Evolutionary conservation across 1,140 invertebrate genomes (phyloP).

Genomic region (Papilio polytes): DNA sequence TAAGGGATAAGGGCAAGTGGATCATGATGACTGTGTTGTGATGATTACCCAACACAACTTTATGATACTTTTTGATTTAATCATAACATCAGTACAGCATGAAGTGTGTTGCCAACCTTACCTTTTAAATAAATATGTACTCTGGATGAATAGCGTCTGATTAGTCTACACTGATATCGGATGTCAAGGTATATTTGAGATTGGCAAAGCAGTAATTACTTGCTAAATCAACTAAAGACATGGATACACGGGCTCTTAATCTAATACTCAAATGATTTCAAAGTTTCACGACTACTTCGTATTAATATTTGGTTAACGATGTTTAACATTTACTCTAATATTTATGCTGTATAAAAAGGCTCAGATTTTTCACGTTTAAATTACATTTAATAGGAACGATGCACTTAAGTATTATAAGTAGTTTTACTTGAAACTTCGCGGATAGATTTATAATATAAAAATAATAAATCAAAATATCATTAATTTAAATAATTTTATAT

Average conservation of each 20-base stretch:
- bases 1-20: no score
- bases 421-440: not conserved
- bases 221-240: not conserved
- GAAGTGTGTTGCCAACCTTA: not conserved
- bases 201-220: not conserved
- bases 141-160: not conserved
- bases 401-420: not conserved
- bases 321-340: not conserved
- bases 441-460: not conserved
- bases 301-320: not conserved
- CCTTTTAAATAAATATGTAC: not conserved
- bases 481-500: not conserved
- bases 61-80: not conserved
- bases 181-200: not conserved
- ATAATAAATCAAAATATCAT: not conserved
- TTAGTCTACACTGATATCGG: not conserved
- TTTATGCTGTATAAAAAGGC: not conserved
- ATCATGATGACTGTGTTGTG: no score
- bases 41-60: no score
- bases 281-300: not conserved
- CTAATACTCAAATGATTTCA: not conserved
- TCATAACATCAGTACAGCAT: not conserved
- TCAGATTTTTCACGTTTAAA: not conserved
- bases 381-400: not conserved
- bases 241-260: not conserved